A percentile compares a stretch with the other conserved stretches of the same genome.
Evolutionary conservation across 2,888 invertebrate species (phyloP).

Genomic region (Micoletzkya japonica): DNA sequence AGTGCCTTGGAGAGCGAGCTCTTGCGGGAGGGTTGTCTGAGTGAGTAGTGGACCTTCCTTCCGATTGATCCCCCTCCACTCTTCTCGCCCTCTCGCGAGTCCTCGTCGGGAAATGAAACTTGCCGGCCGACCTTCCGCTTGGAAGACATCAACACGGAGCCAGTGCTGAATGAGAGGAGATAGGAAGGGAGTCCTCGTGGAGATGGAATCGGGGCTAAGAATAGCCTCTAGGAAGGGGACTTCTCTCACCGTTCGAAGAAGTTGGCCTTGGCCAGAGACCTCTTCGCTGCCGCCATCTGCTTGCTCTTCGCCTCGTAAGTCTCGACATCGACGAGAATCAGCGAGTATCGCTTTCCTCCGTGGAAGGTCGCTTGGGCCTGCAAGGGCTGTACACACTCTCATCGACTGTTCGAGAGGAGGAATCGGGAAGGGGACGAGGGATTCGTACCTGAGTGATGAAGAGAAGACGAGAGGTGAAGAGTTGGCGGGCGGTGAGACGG

Average conservation of each 20-base stretch:
- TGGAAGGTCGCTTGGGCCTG: slow-evolving; percentile 55
- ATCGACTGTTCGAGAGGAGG: no score
- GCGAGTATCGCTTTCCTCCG: slow-evolving; percentile 56
- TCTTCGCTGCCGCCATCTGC: slow-evolving; percentile 14
- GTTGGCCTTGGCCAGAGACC: slow-evolving; percentile 10
- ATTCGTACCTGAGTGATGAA: slow-evolving; percentile 52
- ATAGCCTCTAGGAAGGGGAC: background rate
- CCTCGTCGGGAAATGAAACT: slow-evolving; percentile 28
- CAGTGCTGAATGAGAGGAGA: background rate
- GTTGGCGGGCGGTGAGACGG: slow-evolving; percentile 83
- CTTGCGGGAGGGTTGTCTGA: slow-evolving; percentile 5
- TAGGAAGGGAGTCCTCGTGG: slow-evolving; percentile 3
- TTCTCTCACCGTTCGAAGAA: slow-evolving; percentile 1
- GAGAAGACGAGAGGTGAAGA: slow-evolving; percentile 68
- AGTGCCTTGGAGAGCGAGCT: slow-evolving; percentile 3
- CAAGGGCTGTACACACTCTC: background rate
- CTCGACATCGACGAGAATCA: slow-evolving; percentile 54
- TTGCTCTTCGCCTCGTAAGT: slow-evolving; percentile 32
- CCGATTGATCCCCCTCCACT: background rate
- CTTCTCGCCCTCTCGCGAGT: no score
- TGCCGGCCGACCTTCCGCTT: background rate
- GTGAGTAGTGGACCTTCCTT: background rate
- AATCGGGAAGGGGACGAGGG: no score
- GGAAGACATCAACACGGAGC: background rate
- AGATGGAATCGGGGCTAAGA: no score